phyloP scores from a whole-genome alignment of 2,797 vertebrate species.

The Chaetodon trifasciatus region DNA sequence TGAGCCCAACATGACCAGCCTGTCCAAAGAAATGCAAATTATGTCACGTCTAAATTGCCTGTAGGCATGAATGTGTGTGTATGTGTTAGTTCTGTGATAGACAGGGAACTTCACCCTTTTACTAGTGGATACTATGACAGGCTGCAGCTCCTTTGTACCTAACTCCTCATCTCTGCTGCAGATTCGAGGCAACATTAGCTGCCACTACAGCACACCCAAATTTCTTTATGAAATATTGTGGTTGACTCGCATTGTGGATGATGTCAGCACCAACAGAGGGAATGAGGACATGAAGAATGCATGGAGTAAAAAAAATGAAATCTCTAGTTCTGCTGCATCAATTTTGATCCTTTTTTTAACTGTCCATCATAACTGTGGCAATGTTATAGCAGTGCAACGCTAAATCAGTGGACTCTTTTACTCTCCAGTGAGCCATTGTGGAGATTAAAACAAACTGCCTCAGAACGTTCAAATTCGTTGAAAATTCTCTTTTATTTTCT shows the following conservation, averaged over 20 bases:
- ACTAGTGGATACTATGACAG: not conserved
- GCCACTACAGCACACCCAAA: not conserved
- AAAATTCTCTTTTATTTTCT: slow-evolving; percentile 48
- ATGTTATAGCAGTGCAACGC: not conserved
- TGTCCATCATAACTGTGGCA: rapidly evolving
- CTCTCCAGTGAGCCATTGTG: not conserved
- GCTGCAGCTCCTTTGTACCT: not conserved
- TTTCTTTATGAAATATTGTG: not conserved
- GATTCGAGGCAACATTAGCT: not conserved
- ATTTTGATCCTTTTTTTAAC: not conserved
- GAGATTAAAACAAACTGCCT: not conserved
- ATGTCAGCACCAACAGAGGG: not conserved
- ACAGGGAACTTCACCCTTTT: not conserved
- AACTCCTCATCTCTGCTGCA: not conserved
- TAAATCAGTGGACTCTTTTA: not conserved
- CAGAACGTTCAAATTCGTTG: not conserved
- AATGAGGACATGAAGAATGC: too few species aligned
- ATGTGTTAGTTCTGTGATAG: not conserved
- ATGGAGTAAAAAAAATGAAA: not conserved
- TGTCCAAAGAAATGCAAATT: not conserved
- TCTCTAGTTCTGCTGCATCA: not conserved
- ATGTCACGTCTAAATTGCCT: too few species aligned
- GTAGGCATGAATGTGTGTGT: not conserved
- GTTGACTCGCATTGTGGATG: not conserved
- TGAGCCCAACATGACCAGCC: not conserved